A percentile compares a stretch with the other conserved stretches of the same genome.
phyloP scores from a whole-genome alignment of 2,888 invertebrate genomes.

The Alloscopus bannaensis region DNA sequence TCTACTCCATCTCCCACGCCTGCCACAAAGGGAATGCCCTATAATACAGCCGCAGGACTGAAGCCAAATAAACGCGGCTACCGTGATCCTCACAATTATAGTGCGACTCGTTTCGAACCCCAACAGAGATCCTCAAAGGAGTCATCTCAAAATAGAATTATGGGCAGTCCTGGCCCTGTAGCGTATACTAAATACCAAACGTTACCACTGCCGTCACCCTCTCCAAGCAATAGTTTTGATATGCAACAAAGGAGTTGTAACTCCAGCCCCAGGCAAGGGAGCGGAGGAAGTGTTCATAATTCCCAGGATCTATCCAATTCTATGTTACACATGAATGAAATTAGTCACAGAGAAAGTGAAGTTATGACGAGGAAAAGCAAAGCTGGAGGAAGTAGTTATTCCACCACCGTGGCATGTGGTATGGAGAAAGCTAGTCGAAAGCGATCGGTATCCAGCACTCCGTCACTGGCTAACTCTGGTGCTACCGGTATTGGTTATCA shows the following conservation, averaged over 20 bases:
- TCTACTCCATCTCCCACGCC: constrained; percentile 25
- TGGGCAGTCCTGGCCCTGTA: constrained; percentile 1
- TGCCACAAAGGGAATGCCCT: not conserved
- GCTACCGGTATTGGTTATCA: constrained; percentile 62
- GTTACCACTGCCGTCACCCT: not conserved
- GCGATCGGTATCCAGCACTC: constrained; percentile 64
- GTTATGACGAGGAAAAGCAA: not conserved
- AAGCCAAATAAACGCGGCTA: constrained; percentile 20
- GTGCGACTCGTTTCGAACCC: constrained; percentile 18
- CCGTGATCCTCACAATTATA: constrained; percentile 25
- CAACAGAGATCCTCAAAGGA: constrained; percentile 36
- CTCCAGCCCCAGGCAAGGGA: not conserved
- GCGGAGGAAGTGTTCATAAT: constrained; percentile 16
- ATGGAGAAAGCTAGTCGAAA: constrained; percentile 51
- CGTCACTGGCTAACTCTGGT: constrained; percentile 57
- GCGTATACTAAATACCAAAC: constrained; percentile 17
- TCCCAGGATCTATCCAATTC: constrained; percentile 37
- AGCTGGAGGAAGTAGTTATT: constrained; percentile 33
- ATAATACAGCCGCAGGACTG: not conserved
- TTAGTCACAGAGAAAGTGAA: constrained; percentile 26
- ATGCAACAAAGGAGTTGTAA: not conserved
- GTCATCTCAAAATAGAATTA: constrained; percentile 26
- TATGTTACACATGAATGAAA: not conserved
- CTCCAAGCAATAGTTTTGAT: constrained; percentile 12
- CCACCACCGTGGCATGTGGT: constrained; percentile 33